Evolutionary conservation across 2,888 invertebrate species (phyloP), one percentile per base, ranked within the genome.

Genomic region (Polia nebulosa): DNA sequence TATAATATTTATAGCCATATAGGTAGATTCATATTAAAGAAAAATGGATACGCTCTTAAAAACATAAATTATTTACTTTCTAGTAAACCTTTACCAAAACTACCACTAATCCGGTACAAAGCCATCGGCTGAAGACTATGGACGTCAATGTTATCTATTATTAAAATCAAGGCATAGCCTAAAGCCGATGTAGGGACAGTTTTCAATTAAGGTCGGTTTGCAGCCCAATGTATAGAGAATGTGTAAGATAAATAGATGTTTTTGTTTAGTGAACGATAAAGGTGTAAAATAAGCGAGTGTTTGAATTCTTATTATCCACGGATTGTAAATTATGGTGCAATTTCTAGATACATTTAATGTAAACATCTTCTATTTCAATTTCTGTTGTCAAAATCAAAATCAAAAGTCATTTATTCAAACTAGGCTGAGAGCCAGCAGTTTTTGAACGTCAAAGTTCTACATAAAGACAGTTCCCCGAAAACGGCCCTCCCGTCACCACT

Each of bases 181-280:
- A 83, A 82, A 82, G 57, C 77, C 69, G 60, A 59, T 71, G 73
- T 66, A 68, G 81, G 86, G 86, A 87, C 90, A 89, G 87, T 90
- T 91, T 93, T 92, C 92, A 92, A 92, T 93, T 92, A 92, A 88
- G 87, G 78, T 82, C 44, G 74, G 77, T 69, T 62, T 52, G 52
- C 51, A 49, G 20, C 39, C 32, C 34, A 34, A 27, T 51, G 25
- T 75, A 53, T 52, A 44, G 25, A 44, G 44, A 52, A 65, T 66
- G 59, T 62, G 27, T 53, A 58, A 15, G 25, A 25, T 61, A 60
- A 65, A 56, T 61, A 49, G 32, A n/a, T 32, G 60, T 45, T 73
- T 60, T 27, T 70, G 49, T 61, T 51, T 45, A 3, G 1, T 6
- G 6, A 32, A 39, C 13, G 22, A n/a, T 60, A 47, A 53, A 34